Conservation (phyloP, 1,140 invertebrate genomes). For the Agrypnia vestita region DNA sequence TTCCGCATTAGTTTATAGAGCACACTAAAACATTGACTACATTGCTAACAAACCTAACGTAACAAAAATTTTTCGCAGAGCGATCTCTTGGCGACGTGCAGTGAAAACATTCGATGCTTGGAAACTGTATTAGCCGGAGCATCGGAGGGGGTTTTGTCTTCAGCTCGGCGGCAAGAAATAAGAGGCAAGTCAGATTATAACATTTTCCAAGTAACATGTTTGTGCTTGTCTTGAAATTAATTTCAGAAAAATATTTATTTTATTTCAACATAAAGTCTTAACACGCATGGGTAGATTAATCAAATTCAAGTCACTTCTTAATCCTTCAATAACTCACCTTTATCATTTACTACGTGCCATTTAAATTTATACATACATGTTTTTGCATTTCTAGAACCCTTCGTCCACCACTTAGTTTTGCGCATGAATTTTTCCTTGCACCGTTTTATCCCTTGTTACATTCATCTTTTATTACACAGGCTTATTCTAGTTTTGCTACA, state of each 20-base stretch:
- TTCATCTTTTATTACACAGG: too few species aligned
- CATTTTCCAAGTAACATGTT: not conserved
- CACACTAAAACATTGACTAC: slow-evolving; percentile 23
- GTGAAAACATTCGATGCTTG: slow-evolving; percentile 82
- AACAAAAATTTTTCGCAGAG: slow-evolving; percentile 73
- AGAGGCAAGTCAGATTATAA: slow-evolving; percentile 62
- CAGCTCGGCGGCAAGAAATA: slow-evolving; percentile 64
- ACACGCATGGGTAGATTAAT: too few species aligned
- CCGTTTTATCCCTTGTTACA: too few species aligned
- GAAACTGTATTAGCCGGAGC: slow-evolving; percentile 73
- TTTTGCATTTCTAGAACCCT: too few species aligned
- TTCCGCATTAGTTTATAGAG: slow-evolving; percentile 15
- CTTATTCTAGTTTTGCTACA: too few species aligned
- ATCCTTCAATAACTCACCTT: too few species aligned
- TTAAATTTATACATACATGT: too few species aligned
- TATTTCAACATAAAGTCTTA: too few species aligned
- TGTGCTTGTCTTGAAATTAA: not conserved
- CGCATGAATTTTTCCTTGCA: too few species aligned
- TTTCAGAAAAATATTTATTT: not conserved
- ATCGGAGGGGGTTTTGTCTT: slow-evolving; percentile 64
- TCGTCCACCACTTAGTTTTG: too few species aligned
- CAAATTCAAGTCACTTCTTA: too few species aligned
- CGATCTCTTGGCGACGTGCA: slow-evolving; percentile 83
- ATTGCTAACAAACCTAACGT: slow-evolving; percentile 40
- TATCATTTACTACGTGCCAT: too few species aligned